Base-by-base conservation (phyloP, 1,140 invertebrate species). In the Lasioglossum albipes region DNA sequence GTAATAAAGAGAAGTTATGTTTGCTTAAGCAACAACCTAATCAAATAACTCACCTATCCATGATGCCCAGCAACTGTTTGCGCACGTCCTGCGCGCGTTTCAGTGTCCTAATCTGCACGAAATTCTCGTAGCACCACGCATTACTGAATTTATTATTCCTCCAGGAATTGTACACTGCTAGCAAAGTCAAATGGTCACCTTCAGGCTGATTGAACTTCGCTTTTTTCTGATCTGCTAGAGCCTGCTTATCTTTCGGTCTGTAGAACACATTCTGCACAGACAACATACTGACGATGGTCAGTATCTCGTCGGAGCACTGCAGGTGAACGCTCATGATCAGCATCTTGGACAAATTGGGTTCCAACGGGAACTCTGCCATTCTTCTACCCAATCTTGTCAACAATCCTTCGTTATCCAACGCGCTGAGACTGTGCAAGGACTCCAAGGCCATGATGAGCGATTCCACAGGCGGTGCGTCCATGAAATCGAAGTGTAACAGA, bases 131-230 rank as follows among this genome's bases (percentile, higher is more conserved):
- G 92, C 99, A 99, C 99, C 99, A 99, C 0, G 98, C 98, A 92
- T 98, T 99, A 1, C 98, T 99, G 93, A 99, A 99, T 91, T 99
- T 99, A 92, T 99, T 99, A 90, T 99, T 99, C 90, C 98, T 98
- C 99, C 99, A 99, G 36, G 98, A 99, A 91, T 99, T 99, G 91
- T 99, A 99, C 5, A 99, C 99, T 0, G 99, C 98, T n/a, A 99
- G 92, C 16, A 99, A 92, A 0, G 99, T 99, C 10, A 99, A 94
- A 94, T 99, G 99, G 93, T 99, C 99, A 0, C 99, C 99, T 93
- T 99, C 99, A 0, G 97, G 94, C 93, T 99, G 99, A 94, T 99
- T 99, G 90, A 99, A 99, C 93, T 99, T 99, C 0, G 98, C 98
- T 91, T 99, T 99, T 90, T 99, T 99, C 91, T 99, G 98, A 94